phyloP scores from a whole-genome alignment of 2,113 vertebrate species.

The Tympanuchus pallidicinctus region DNA sequence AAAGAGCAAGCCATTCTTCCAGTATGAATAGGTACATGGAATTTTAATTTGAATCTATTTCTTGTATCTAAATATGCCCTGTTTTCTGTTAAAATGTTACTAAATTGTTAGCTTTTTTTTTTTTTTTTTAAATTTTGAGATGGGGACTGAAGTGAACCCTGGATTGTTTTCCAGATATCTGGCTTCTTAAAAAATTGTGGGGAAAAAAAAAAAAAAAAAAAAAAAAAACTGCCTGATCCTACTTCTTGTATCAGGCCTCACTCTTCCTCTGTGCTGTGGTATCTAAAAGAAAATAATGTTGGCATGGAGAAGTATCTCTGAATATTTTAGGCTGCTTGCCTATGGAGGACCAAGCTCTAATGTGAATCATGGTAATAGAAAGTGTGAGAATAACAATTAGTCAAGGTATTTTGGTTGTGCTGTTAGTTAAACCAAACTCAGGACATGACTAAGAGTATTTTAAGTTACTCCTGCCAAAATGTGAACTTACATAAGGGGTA shows the following conservation, averaged over 20 bases:
- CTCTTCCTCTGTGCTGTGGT: background rate
- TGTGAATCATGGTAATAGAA: background rate
- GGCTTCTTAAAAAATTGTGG: background rate
- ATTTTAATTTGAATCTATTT: background rate
- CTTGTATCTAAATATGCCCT: background rate
- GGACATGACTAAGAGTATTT: background rate
- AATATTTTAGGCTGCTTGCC: background rate
- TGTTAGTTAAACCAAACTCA: background rate
- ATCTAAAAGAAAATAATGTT: background rate
- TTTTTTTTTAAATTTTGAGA: background rate
- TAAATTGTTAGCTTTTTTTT: background rate
- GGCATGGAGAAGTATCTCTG: background rate
- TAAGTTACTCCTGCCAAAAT: background rate
- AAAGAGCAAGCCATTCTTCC: background rate
- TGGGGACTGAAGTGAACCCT: background rate
- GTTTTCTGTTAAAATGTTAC: background rate
- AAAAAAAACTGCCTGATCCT: background rate
- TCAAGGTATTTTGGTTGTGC: background rate
- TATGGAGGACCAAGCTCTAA: background rate
- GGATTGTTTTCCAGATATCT: background rate
- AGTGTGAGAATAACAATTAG: background rate
- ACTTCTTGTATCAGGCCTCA: background rate
- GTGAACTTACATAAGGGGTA: constrained; percentile 11
- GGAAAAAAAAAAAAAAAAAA: background rate
- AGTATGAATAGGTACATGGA: background rate